Conservation (phyloP, 2,113 vertebrate genomes). For the Entelurus aequoreus region DNA sequence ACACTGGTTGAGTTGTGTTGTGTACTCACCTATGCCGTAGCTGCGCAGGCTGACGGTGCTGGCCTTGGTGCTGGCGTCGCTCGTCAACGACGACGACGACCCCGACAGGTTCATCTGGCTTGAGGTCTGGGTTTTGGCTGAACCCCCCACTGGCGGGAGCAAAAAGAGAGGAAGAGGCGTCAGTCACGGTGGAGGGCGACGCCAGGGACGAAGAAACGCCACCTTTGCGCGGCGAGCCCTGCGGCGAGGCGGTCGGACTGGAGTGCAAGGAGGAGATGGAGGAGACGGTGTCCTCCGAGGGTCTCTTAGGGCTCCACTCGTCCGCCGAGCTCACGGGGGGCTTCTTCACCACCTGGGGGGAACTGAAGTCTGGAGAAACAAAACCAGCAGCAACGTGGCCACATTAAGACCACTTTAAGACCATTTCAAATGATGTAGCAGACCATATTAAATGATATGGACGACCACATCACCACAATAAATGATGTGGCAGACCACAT, state of each 20-base stretch:
- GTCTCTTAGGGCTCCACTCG: slow-evolving; percentile 78
- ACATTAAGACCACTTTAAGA: no score
- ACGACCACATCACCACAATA: no score
- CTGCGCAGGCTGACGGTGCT: slow-evolving; percentile 72
- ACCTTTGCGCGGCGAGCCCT: slow-evolving; percentile 91
- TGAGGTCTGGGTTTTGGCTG: slow-evolving; percentile 78
- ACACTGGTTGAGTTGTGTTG: no score
- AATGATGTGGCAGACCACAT: no score
- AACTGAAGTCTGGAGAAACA: slow-evolving; percentile 68
- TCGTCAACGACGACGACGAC: slow-evolving; percentile 81
- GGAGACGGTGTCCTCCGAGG: slow-evolving; percentile 80
- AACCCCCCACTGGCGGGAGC: slow-evolving; percentile 66
- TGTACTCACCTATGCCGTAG: slow-evolving; percentile 90
- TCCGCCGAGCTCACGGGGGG: slow-evolving; percentile 71
- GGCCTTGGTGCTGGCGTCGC: slow-evolving; percentile 81
- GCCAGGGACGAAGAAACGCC: neutral
- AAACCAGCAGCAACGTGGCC: neutral
- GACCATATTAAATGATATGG: no score
- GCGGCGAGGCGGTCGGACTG: slow-evolving; percentile 87
- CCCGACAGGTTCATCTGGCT: slow-evolving; percentile 82
- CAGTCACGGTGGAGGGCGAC: neutral
- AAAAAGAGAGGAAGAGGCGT: neutral
- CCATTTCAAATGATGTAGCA: no score
- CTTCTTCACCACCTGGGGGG: slow-evolving; percentile 81
- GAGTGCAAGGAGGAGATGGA: slow-evolving; percentile 83